Base-by-base conservation (phyloP, 2,113 vertebrate species). In the Cryptomyrus ogoouensis region DNA sequence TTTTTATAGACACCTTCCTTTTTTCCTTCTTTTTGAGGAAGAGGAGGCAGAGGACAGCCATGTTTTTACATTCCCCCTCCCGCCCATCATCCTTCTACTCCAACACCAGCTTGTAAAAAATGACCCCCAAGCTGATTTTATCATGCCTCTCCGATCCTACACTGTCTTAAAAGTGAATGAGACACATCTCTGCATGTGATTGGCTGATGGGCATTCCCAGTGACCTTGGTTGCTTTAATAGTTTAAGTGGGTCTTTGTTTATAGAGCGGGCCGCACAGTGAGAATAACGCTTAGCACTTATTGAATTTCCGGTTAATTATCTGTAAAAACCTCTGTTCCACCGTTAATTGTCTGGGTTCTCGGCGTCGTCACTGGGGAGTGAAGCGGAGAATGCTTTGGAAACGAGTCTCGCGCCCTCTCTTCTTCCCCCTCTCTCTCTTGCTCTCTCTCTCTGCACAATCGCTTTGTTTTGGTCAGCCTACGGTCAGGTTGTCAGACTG, bases 251-350 rank as follows among this genome's bases (percentile, higher is more conserved):
- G 83, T 89, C 50, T 88, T 58, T 90, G 90, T 90, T 89, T 58
- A 90, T 86, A 17, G 83, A 44, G 46, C 50, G 19, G 66, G 31
- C 89, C 44, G 8, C 17, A 19, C 19, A 86, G 17, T 50, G 83
- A 49, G 88, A 50, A 89, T 85, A 58, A 83, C 87, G 47, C 62
- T 89, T 89, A 35, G 58, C 42, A 70, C 42, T 85, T 53, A 83
- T 88, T 31, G 46, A 52, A 89, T 62, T 90, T 83, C 89, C 89
- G 80, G 62, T 77, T 88, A 91, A 92, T 90, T 90, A 91, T 89
- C 47, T 89, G 70, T 52, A 52, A 74, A 80, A 44, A 50, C 70
- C 66, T 90, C 53, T 77, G 66, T 62, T 86, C 87, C 66, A 35
- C 77, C 62, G 70, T 80, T 90, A 90, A 91, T 91, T 49, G 52